Evolutionary conservation across 2,888 invertebrate genomes (phyloP), one percentile per base, ranked within the genome.

Genomic region (Spialia ferax): DNA sequence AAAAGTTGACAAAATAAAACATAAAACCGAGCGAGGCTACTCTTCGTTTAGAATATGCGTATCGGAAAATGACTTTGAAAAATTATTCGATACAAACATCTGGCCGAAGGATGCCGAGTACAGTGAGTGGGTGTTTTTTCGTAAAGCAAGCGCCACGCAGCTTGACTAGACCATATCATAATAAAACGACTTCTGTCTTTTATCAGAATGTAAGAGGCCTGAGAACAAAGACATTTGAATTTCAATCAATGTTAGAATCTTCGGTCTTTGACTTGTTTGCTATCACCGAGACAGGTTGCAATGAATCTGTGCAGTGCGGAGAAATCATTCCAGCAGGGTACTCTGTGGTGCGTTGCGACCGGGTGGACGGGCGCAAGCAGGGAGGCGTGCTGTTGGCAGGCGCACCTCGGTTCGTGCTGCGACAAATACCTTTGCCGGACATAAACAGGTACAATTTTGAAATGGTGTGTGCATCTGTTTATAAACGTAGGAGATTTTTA

Each of bases 391-490:
- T 68, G 45, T 15, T 70, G 5, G 70, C 64, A 55, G 69, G 70
- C 42, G 62, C 63, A 52, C 69, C 50, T 13, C 50, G 57, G 29
- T 73, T 71, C 20, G 71, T 69, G 48, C 45, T 72, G 59, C 57
- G 70, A 6, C 55, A 23, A 32, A 63, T 70, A 29, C 35, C 61
- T 35, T 15, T 61, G 7, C 60, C 55, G 13, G 26, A 69, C 35
- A 13, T 38, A 13, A 13, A 38, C 35, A 38, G 38, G 65, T 68
- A 62, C 52, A 66, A 42, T 13, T 76, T 76, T 60, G 74, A 76
- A 70, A 5, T 74, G 1, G 68, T 76, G 29, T 54, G 73, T 69
- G 72, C 69, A 13, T 62, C 52, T 0, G 71, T 74, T 1, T 48
- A 71, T 38, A 52, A 54, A 13, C 35, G 50, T 10, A 38, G 68